Conservation (phyloP, 2,888 invertebrate species). For the Eledone cirrhosa region DNA sequence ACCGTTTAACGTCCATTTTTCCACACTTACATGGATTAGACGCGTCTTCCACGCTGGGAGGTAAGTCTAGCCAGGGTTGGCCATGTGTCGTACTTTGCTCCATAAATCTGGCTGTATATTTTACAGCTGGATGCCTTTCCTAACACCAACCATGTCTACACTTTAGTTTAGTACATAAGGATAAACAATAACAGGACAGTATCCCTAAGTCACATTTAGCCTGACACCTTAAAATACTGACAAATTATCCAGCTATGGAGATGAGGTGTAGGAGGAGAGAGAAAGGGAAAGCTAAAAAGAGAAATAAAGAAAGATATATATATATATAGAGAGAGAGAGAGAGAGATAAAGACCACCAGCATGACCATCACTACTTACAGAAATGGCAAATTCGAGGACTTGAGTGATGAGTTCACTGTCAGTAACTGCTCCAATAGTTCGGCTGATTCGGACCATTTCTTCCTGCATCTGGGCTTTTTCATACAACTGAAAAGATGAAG, state of each 20-base stretch:
- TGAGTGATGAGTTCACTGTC: constrained; percentile 77
- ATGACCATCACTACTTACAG: constrained; percentile 68
- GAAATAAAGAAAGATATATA: too few relatives aligned
- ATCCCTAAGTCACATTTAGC: too few relatives aligned
- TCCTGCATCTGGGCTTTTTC: constrained; percentile 88
- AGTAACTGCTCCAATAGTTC: constrained; percentile 82
- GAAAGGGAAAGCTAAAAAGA: not conserved
- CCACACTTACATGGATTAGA: too few relatives aligned
- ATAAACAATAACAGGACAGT: too few relatives aligned
- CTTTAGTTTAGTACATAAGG: too few relatives aligned
- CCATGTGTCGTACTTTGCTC: too few relatives aligned
- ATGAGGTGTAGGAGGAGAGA: not conserved
- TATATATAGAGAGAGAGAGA: not conserved
- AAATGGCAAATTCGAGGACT: constrained; percentile 71
- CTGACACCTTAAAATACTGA: not conserved
- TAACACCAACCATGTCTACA: too few relatives aligned
- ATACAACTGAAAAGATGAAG: constrained; percentile 67
- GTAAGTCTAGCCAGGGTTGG: too few relatives aligned
- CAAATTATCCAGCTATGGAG: not conserved
- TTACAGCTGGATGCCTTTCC: too few relatives aligned
- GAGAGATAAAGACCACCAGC: not conserved
- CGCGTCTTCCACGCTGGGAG: not conserved
- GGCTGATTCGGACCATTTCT: constrained; percentile 89
- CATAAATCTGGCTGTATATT: too few relatives aligned
- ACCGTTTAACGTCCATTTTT: too few relatives aligned